phyloP scores from a whole-genome alignment of 2,113 vertebrate species.

The Bos taurus region ARS-UCD2.0 NC_037333.1:23826501-23827000 shows the following conservation, averaged over 20 bases:
- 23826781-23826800: neutral
- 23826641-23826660: neutral
- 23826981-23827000: neutral
- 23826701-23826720: neutral
- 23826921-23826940: neutral
- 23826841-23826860: neutral
- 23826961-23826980: neutral
- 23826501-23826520: neutral
- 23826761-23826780: neutral
- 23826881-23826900: neutral
- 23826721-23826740: neutral
- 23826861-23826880: neutral
- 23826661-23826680: neutral
- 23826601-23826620: neutral
- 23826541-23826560: conserved; percentile 24
- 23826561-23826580: neutral
- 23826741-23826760: neutral
- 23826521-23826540: neutral
- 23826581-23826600: neutral
- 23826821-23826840: neutral
- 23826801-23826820: neutral
- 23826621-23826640: neutral
- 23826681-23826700: neutral
- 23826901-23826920: neutral
- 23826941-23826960: neutral